Conservation (phyloP, 2,888 invertebrate genomes). For the Xestia ashworthii region DNA sequence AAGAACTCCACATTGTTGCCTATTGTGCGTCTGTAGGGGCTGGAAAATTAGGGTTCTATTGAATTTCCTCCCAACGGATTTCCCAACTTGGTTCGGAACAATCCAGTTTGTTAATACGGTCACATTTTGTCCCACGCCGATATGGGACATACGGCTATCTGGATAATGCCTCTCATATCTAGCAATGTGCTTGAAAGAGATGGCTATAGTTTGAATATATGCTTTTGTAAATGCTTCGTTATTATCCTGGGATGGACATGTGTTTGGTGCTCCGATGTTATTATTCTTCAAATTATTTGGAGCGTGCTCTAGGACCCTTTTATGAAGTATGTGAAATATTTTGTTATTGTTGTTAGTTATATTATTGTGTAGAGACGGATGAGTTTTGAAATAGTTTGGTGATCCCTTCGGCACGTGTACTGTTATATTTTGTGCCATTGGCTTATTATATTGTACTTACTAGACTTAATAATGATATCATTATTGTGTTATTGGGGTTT, state of each 20-base stretch:
- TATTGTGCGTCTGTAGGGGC: conserved; percentile 68
- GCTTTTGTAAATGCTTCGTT: conserved; percentile 57
- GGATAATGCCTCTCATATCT: conserved; percentile 50
- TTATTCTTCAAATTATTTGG: conserved; percentile 62
- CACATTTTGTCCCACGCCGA: conserved; percentile 67
- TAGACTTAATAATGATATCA: not conserved
- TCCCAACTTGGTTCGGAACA: conserved; percentile 72
- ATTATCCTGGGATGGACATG: conserved; percentile 46
- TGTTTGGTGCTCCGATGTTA: conserved; percentile 61
- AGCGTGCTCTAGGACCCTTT: conserved; percentile 58
- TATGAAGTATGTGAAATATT: conserved; percentile 59
- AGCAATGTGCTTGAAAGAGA: conserved; percentile 41
- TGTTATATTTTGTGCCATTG: conserved; percentile 32
- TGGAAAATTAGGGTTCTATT: conserved; percentile 79
- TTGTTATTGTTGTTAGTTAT: conserved; percentile 56
- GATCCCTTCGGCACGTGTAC: conserved; percentile 17
- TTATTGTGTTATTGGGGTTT: not conserved
- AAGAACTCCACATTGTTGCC: conserved; percentile 53
- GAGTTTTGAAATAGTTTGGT: conserved; percentile 33
- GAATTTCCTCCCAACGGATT: conserved; percentile 71
- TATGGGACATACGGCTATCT: conserved; percentile 57
- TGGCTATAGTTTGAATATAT: conserved; percentile 52
- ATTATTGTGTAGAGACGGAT: conserved; percentile 35
- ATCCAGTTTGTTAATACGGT: conserved; percentile 78
- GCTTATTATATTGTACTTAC: conserved; percentile 4